Evolutionary conservation across 2,113 vertebrate species (phyloP), one percentile per base, ranked within the genome.

Genomic region (Corydoras sp.): DNA sequence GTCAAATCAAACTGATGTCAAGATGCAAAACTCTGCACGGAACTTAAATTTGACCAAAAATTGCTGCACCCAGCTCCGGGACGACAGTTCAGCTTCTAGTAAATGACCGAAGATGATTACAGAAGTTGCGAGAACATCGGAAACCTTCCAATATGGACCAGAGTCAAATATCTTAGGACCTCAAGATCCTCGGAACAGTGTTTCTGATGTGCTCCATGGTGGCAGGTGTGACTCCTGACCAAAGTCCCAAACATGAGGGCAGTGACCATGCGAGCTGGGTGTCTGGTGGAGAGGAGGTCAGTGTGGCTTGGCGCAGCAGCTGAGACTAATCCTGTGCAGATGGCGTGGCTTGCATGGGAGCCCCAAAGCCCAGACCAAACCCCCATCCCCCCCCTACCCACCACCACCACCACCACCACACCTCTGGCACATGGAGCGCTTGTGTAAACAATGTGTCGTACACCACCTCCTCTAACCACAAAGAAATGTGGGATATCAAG

Each of bases 301-400:
- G 50, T 48, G 65, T 50, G 65, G 68, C 74, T 78, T 56, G 73
- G 58, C 75, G 71, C 12, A 71, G 50, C 30, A 31, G 58, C 58
- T 64, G 49, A 75, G 55, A 53, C 71, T 83, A 83, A 82, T 80
- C 56, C 65, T 66, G 69, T 76, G 69, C 82, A 83, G 80, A 81
- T 83, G 81, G 74, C 51, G 58, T 54, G 12, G 50, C 56, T 60
- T 58, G 69, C 56, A 56, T 50, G 48, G 54, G 58, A 75, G 58
- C 54, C 55, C 64, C 31, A 43, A 49, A 69, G 31, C 15, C 70
- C 58, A 56, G 58, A 60, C 65, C 72, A 53, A 50, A 29, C 8
- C 63, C 31, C 50, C 63, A 2, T 58, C 62, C 50, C 49, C 43
- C 15, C 31, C n/a, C 9, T 14, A 14, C 64, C 24, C 50, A 53